Conservation (phyloP, 2,113 vertebrate species). For the Lampris incognitus region DNA sequence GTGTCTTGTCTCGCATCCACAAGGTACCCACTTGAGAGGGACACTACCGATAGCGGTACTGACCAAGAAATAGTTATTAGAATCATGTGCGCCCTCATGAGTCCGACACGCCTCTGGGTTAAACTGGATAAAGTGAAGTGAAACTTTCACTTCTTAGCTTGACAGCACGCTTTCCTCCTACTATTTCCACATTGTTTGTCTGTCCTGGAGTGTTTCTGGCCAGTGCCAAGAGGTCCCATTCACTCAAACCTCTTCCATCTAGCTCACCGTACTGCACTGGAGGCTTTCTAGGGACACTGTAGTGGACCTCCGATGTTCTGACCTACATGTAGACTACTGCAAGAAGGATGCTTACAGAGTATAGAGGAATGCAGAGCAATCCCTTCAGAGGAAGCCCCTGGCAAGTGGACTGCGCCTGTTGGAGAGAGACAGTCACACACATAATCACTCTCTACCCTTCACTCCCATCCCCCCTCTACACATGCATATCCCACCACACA, state of each 20-base stretch:
- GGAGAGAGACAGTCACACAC: slow-evolving; percentile 24
- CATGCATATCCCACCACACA: neutral
- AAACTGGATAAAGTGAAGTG: too few relatives aligned
- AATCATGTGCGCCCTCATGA: too few relatives aligned
- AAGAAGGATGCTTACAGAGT: slow-evolving; percentile 41
- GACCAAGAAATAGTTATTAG: too few relatives aligned
- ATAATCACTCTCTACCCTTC: slow-evolving; percentile 27
- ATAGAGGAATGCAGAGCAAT: slow-evolving; percentile 68
- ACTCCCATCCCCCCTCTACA: neutral
- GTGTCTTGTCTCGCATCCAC: slow-evolving; percentile 11
- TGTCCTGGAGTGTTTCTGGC: too few relatives aligned
- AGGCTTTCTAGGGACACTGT: slow-evolving; percentile 7
- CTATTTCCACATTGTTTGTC: neutral
- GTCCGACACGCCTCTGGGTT: too few relatives aligned
- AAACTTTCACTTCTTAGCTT: too few relatives aligned
- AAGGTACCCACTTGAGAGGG: neutral
- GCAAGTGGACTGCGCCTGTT: slow-evolving; percentile 50
- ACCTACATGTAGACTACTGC: slow-evolving; percentile 57
- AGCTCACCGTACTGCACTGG: slow-evolving; percentile 28
- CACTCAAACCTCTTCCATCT: slow-evolving; percentile 29
- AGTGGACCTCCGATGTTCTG: slow-evolving; percentile 30
- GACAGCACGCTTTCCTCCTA: too few relatives aligned
- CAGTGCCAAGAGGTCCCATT: neutral
- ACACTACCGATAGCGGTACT: neutral
- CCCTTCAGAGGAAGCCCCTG: slow-evolving; percentile 52